Evolutionary conservation across 1,140 invertebrate genomes (phyloP).

Genomic region (Mylabris phalerata): DNA sequence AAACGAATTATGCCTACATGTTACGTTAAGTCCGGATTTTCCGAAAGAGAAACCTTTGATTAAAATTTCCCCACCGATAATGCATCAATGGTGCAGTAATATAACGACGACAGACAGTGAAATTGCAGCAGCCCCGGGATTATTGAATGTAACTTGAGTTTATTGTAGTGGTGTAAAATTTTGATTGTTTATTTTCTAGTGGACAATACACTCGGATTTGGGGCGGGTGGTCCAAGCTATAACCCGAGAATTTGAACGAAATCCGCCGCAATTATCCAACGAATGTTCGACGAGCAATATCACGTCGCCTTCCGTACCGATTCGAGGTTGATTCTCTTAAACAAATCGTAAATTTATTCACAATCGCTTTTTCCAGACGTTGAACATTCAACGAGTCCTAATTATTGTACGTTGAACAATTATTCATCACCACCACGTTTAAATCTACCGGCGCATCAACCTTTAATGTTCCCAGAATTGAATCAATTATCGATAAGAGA

Average conservation of each 20-base stretch:
- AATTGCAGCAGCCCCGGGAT: conserved; percentile 61
- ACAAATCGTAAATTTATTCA: not conserved
- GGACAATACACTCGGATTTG: conserved; percentile 67
- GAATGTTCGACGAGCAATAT: conserved; percentile 36
- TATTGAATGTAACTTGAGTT: conserved; percentile 55
- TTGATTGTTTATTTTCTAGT: conserved; percentile 43
- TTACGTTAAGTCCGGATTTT: conserved; percentile 59
- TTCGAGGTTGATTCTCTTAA: conserved; percentile 39
- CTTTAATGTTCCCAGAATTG: conserved; percentile 54
- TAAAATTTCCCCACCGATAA: conserved; percentile 55
- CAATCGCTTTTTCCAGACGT: conserved; percentile 17
- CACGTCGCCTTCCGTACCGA: conserved; percentile 37
- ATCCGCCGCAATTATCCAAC: conserved; percentile 48
- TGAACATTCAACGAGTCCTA: conserved; percentile 33
- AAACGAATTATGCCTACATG: conserved; percentile 55
- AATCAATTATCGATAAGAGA: conserved; percentile 60
- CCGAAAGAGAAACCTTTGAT: conserved; percentile 66
- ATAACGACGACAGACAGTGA: conserved; percentile 46
- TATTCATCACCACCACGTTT: conserved; percentile 30
- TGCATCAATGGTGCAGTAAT: conserved; percentile 59
- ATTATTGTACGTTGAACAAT: conserved; percentile 22
- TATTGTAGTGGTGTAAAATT: not conserved
- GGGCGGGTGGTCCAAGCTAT: conserved; percentile 71
- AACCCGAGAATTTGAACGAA: conserved; percentile 66
- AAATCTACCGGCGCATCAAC: conserved; percentile 1